Conservation (phyloP, 2,888 invertebrate species). For the Tetragnatha montana region DNA sequence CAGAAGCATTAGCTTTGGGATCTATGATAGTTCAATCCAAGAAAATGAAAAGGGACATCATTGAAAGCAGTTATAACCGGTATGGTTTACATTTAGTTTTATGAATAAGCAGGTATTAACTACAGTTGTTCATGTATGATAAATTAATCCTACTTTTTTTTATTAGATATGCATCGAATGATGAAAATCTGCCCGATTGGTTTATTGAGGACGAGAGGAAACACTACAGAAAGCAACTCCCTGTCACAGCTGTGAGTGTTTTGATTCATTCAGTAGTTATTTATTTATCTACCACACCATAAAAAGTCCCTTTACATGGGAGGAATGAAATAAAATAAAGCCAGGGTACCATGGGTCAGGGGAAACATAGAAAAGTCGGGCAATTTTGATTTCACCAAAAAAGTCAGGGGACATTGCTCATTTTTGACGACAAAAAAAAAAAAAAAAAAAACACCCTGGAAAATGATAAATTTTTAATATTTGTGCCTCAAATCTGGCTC, state of each 20-base stretch:
- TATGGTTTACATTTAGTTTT: slow-evolving; percentile 68
- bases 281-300: no score
- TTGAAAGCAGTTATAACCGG: slow-evolving; percentile 94
- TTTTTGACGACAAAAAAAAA: no score
- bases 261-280: background rate
- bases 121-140: background rate
- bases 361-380: no score
- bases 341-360: no score
- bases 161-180: slow-evolving; percentile 90
- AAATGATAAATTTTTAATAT: no score
- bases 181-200: slow-evolving; percentile 95
- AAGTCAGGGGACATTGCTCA: no score
- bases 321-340: no score
- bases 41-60: slow-evolving; percentile 91
- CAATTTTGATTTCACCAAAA: no score
- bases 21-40: slow-evolving; percentile 92
- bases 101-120: slow-evolving; percentile 1
- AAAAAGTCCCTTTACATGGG: no score
- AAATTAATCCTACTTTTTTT: slow-evolving; percentile 4
- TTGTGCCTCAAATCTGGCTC: no score
- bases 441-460: no score
- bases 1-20: slow-evolving; percentile 93
- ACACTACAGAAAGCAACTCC: slow-evolving; percentile 88
- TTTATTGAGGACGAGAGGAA: slow-evolving; percentile 94
- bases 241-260: slow-evolving; percentile 85